phyloP scores from a whole-genome alignment of 2,797 vertebrate species.

The Cossypha caffra region DNA sequence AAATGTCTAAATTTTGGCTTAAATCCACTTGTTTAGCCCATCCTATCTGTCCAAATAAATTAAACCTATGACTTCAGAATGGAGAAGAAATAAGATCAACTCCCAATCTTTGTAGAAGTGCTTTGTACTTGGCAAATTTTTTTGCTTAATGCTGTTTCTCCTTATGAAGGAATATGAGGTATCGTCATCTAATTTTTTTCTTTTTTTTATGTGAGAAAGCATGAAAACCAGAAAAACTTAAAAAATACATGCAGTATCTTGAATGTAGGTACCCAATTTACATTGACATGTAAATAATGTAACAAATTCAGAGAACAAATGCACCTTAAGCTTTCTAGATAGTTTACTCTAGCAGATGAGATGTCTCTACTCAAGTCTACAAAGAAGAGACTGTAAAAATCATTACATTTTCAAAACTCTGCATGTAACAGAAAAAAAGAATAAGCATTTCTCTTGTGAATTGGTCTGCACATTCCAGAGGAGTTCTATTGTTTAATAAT shows the following conservation, averaged over 20 bases:
- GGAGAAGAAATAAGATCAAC: neutral
- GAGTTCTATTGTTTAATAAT: neutral
- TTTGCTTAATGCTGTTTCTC: neutral
- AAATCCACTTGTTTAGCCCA: neutral
- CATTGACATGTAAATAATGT: neutral
- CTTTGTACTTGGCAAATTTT: neutral
- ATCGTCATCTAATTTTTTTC: accelerated
- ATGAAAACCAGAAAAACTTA: neutral
- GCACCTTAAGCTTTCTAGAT: neutral
- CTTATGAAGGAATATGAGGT: neutral
- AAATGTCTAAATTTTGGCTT: neutral
- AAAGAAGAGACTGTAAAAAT: neutral
- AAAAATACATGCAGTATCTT: neutral
- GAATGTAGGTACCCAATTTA: neutral
- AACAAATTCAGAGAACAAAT: neutral
- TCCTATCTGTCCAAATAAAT: neutral
- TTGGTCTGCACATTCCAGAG: neutral
- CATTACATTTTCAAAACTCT: neutral
- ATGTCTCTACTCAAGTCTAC: neutral
- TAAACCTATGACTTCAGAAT: neutral
- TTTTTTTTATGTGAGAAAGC: accelerated
- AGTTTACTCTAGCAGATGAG: neutral
- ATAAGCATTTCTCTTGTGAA: neutral
- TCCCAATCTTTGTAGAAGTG: neutral
- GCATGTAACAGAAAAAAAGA: neutral